phyloP scores from a whole-genome alignment of 2,113 vertebrate genomes.

The Tragulus kanchil region DNA sequence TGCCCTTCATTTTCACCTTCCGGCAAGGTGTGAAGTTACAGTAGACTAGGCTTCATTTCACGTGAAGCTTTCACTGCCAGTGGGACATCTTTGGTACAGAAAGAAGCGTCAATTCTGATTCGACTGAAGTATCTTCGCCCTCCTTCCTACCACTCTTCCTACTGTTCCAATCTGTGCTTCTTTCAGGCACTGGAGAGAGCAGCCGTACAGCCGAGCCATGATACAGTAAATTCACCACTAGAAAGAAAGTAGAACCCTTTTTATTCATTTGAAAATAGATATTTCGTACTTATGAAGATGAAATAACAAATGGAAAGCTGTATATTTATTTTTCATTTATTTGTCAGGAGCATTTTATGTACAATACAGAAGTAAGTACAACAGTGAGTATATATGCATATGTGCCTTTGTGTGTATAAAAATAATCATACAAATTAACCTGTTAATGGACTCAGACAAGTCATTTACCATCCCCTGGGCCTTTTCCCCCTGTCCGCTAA shows the following conservation, averaged over 20 bases:
- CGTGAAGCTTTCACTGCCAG: slow-evolving; percentile 49
- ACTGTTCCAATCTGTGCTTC: neutral
- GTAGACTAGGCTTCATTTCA: neutral
- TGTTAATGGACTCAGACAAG: neutral
- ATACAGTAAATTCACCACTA: too few species aligned
- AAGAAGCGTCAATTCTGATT: neutral
- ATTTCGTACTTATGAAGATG: neutral
- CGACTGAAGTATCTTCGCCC: neutral
- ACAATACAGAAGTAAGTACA: neutral
- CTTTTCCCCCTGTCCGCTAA: neutral
- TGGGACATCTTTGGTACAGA: neutral
- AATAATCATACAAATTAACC: neutral
- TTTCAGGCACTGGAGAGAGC: neutral
- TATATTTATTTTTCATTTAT: neutral
- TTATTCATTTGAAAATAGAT: neutral
- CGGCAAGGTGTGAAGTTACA: neutral
- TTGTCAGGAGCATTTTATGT: neutral
- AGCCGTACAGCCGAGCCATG: neutral
- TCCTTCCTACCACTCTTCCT: neutral
- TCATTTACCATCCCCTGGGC: neutral
- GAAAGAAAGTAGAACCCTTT: neutral
- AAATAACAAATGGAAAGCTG: neutral
- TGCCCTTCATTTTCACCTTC: neutral
- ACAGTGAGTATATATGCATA: neutral
- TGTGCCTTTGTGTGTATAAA: neutral